Evolutionary conservation across 2,113 vertebrate genomes (phyloP).

Genomic region (Lycaon pictus): DNA sequence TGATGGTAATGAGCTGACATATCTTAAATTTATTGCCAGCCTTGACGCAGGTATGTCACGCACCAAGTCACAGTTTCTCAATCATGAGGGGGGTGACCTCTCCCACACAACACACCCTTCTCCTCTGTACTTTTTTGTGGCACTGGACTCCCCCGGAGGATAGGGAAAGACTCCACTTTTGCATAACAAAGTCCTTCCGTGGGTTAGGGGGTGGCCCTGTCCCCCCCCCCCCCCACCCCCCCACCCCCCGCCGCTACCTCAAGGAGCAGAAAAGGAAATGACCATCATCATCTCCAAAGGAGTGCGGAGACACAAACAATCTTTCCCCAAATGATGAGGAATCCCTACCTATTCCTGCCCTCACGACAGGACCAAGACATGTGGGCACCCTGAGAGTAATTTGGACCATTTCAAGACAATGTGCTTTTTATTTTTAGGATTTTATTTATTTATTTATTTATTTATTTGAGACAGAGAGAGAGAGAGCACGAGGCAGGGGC

Average conservation of each 20-base stretch:
- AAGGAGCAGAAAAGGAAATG: neutral
- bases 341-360: neutral
- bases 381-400: neutral
- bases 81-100: accelerated
- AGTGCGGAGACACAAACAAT: neutral
- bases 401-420: neutral
- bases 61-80: neutral
- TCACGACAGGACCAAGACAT: neutral
- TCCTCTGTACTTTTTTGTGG: neutral
- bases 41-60: no score
- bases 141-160: neutral
- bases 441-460: neutral
- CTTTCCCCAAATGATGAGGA: neutral
- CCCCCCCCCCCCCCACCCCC: accelerated
- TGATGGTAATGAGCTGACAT: neutral
- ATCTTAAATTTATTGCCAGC: neutral
- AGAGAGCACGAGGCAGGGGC: neutral
- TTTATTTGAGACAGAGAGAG: neutral
- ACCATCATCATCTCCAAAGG: neutral
- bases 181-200: neutral
- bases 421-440: neutral
- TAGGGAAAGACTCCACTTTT: neutral
- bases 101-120: no score
- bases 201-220: neutral
- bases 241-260: accelerated